Conservation (phyloP, 2,113 vertebrate species). For the Pangasianodon gigas region DNA sequence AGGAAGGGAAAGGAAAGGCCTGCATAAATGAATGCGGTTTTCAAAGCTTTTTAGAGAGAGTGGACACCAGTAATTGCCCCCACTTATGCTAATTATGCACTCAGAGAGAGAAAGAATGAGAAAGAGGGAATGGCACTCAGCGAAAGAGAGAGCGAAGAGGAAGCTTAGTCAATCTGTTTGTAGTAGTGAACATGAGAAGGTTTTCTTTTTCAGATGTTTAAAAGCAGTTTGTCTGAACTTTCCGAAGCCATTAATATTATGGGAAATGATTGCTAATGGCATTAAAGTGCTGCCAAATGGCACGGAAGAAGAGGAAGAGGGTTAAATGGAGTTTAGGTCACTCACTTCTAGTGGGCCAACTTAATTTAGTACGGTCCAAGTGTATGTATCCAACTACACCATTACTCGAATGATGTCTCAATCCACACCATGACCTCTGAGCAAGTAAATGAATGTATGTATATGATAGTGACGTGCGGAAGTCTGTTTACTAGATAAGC, state of each 20-base stretch:
- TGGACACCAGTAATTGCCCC: constrained; percentile 53
- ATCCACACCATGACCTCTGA: constrained; percentile 12
- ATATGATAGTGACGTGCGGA: no score
- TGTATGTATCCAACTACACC: background rate
- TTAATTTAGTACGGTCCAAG: background rate
- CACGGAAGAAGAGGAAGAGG: constrained; percentile 25
- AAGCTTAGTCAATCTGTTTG: constrained; percentile 28
- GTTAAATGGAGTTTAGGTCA: constrained; percentile 30
- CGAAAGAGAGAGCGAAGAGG: constrained; percentile 3
- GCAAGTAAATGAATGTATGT: background rate
- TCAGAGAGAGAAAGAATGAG: constrained; percentile 23
- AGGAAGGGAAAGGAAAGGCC: background rate
- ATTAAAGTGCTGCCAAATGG: constrained; percentile 49
- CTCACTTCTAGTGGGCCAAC: background rate
- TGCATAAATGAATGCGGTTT: constrained; percentile 35
- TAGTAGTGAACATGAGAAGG: constrained; percentile 23
- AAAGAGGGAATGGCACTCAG: background rate
- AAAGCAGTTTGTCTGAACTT: constrained; percentile 52
- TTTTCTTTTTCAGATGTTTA: constrained; percentile 45
- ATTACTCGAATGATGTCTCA: background rate
- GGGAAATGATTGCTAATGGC: constrained; percentile 51
- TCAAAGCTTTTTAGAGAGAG: constrained; percentile 38
- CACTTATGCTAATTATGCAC: constrained; percentile 51
- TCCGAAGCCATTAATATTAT: constrained; percentile 45
- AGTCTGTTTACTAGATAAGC: background rate